A percentile compares a stretch with the other conserved stretches of the same genome.
Evolutionary conservation across 2,888 invertebrate species (phyloP).

Genomic region (Schizotus pectinicornis): DNA sequence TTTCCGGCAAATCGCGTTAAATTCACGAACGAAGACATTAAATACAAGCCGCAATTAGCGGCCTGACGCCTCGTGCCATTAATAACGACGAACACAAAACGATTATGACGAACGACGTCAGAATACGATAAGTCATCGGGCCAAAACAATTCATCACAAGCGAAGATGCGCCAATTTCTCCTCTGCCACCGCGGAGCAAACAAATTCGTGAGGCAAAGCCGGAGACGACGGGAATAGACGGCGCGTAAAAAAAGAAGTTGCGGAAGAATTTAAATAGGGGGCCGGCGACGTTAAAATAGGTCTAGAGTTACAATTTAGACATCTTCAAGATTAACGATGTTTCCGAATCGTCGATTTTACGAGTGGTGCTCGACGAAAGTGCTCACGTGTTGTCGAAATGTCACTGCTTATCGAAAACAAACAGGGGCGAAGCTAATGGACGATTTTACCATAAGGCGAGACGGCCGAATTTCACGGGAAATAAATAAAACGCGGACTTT

Average conservation of each 20-base stretch:
- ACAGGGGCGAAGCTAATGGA: constrained; percentile 21
- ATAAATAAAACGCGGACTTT: no score
- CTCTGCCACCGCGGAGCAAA: not conserved
- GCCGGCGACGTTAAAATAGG: constrained; percentile 41
- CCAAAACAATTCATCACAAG: constrained; percentile 43
- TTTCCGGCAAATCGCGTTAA: no score
- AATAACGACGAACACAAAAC: constrained; percentile 35
- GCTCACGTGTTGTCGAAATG: constrained; percentile 38
- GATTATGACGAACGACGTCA: constrained; percentile 43
- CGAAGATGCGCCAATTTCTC: constrained; percentile 27
- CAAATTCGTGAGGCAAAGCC: no score
- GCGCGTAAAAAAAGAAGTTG: constrained; percentile 7
- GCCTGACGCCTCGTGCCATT: constrained; percentile 41
- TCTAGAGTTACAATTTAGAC: constrained; percentile 50
- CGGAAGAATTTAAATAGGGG: constrained; percentile 38
- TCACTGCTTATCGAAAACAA: constrained; percentile 40
- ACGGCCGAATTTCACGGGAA: not conserved
- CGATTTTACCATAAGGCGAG: constrained; percentile 16
- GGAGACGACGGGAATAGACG: not conserved
- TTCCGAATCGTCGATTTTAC: constrained; percentile 47
- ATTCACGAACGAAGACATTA: constrained; percentile 26
- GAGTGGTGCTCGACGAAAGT: constrained; percentile 35
- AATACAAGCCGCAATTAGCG: constrained; percentile 38
- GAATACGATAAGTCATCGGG: constrained; percentile 44
- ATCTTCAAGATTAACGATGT: constrained; percentile 49